These are phyloP conservation scores for Pegea sp. DNA, from an alignment of 23 tunicate genomes.

Conservation along the genomic window DNA sequence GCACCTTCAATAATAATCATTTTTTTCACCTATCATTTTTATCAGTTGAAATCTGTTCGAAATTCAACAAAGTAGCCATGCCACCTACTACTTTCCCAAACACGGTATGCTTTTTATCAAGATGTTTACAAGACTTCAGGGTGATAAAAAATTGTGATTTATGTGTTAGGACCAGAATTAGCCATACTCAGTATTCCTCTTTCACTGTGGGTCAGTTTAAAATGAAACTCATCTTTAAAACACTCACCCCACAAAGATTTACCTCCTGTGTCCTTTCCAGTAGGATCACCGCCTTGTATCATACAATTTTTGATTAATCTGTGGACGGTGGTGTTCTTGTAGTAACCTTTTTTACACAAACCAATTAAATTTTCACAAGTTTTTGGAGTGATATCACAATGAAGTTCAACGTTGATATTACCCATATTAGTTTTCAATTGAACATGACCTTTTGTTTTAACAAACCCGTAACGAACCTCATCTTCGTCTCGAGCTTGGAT, in stretches of 20 bases:
- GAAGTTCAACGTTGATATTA: constrained; percentile 74
- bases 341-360: constrained; percentile 91
- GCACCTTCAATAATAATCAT: constrained; percentile 38
- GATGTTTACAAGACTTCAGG: constrained; percentile 77
- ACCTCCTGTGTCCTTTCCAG: constrained; percentile 89
- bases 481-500: constrained; percentile 34
- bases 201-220: constrained; percentile 63
- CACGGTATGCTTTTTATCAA: constrained; percentile 82
- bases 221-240: constrained; percentile 72
- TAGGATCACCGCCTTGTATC: constrained; percentile 98
- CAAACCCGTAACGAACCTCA: constrained; percentile 49
- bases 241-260: constrained; percentile 84
- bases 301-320: constrained; percentile 66
- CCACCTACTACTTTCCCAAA: constrained; percentile 94
- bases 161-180: constrained; percentile 80
- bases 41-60: constrained; percentile 69
- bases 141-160: constrained; percentile 95
- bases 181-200: constrained; percentile 93
- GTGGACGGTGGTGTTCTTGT: constrained; percentile 71
- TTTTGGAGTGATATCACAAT: constrained; percentile 69
- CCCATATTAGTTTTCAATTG: constrained; percentile 62
- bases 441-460: constrained; percentile 79
- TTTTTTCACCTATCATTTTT: constrained; percentile 44
- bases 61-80: constrained; percentile 25
- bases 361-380: constrained; percentile 83